Evolutionary conservation across 2,888 invertebrate species (phyloP), one percentile per base, ranked within the genome.

Genomic region (Melipona bicolor): DNA sequence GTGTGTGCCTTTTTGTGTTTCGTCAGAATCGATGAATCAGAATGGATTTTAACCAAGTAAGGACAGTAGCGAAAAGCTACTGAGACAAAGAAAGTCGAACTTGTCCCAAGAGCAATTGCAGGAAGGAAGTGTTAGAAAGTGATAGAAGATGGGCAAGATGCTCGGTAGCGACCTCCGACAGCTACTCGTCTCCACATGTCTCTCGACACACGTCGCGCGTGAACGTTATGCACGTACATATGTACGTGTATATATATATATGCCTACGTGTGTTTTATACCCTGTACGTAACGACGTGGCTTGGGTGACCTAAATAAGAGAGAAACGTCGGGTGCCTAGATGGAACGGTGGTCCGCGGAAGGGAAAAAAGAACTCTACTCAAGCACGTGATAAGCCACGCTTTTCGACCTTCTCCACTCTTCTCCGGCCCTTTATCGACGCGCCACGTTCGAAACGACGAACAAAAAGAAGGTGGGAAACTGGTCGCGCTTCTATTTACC

Each of bases 241-340:
- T 52, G 59, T 54, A 49, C 9, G 52, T 5, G n/a, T n/a, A 13
- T 59, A 15, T 43, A 5, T 59, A 15, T 56, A n/a, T 24, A 15
- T 5, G 11, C 2, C 1, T 43, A 43, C 43, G 43, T 43, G 43
- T 43, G 43, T 43, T 43, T 43, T 43, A 9, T 43, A 43, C 43
- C 43, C 43, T 43, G 43, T 56, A 62, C 79, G 75, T 85, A 82
- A 80, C 71, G 78, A 59, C 85, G 70, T 52, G 52, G 79, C 86
- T 86, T 80, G 77, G 62, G 81, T 87, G 89, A 89, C 89, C 90
- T 80, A 89, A 90, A 88, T 90, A 89, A 84, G 81, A 77, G 73
- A 81, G 73, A 81, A 86, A 84, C 81, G 78, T 61, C 61, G n/a
- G 65, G 24, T 67, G 78, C 19, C 32, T 77, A 74, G 72, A 78